Evolutionary conservation across 2,888 invertebrate species (phyloP), one percentile per base, ranked within the genome.

Genomic region (Heliconius ethilla): DNA sequence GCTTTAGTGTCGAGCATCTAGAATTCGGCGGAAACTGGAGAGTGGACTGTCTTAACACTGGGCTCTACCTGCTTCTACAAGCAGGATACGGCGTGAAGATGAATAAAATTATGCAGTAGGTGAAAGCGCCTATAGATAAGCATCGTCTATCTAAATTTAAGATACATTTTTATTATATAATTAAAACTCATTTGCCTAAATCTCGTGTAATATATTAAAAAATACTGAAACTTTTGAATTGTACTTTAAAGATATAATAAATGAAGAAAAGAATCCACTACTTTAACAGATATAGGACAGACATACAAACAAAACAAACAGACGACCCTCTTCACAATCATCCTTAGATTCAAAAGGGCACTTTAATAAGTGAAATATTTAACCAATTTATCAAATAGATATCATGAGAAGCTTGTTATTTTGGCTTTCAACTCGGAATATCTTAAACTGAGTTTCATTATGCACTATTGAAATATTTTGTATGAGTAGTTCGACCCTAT

Each of bases 351-450:
- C 33, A 62, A 74, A 74, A 37, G 62, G 45, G 15, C 27, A 63
- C 25, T 22, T 66, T 77, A 66, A 62, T 62, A 66, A 37, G 81
- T 81, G 81, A 86, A 86, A 86, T 86, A 86, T 86, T 85, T 72
- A 79, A 72, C 40, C 80, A 79, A 87, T 87, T 84, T 81, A 87
- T 87, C 86, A 86, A 37, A 72, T 37, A 29, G 27, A 63, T 74
- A 81, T 82, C 80, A 85, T 85, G 85, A 85, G 84, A 82, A 86
- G 86, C 86, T 89, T 83, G 86, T 89, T 89, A 89, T 82, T 83
- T 85, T 86, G 83, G 87, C 83, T 84, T 89, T 90, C 88, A 88
- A 86, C 86, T 87, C n/a, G 70, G 77, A 82, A 84, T 86, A 87
- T 90, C 89, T 89, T 80, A 82, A 84, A 80, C 83, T 78, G 83